Evolutionary conservation across 2,113 vertebrate genomes (phyloP).

Genomic region (Excalfactoria chinensis): DNA sequence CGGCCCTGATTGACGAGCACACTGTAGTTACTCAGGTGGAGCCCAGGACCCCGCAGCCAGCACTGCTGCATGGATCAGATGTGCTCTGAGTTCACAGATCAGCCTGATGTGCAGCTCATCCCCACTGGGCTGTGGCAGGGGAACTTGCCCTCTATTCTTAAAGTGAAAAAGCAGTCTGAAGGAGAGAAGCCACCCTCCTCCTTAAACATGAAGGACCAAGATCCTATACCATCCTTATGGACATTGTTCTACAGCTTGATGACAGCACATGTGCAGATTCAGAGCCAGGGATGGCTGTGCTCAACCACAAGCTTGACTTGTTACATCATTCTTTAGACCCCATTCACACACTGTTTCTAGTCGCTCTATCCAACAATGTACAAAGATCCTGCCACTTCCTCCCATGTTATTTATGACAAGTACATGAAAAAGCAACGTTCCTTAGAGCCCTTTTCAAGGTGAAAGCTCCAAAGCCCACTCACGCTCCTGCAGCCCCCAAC

Average conservation of each 20-base stretch:
- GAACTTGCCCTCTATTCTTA: slow-evolving; percentile 57
- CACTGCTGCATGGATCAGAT: slow-evolving; percentile 51
- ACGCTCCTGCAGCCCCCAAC: neutral
- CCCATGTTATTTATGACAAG: neutral
- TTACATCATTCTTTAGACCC: neutral
- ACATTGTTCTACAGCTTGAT: neutral
- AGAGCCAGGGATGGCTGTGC: neutral
- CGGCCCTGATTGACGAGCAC: slow-evolving; percentile 74
- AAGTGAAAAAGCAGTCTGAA: slow-evolving; percentile 30
- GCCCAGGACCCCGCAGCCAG: slow-evolving; percentile 49
- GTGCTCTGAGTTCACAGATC: slow-evolving; percentile 72
- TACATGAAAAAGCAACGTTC: neutral
- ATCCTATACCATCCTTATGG: neutral
- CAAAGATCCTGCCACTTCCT: neutral
- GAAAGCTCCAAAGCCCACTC: neutral
- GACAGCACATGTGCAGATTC: neutral
- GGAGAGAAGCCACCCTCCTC: neutral
- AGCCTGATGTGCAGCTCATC: slow-evolving; percentile 30
- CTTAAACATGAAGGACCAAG: neutral
- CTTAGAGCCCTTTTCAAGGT: neutral
- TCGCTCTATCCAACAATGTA: neutral
- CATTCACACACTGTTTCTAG: neutral
- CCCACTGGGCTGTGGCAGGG: slow-evolving; percentile 26
- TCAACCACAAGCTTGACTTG: neutral
- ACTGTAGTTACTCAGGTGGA: slow-evolving; percentile 80